These are phyloP conservation scores for Tiliacea aurago DNA, from an alignment of 2,888 invertebrate species.

Conservation along the genomic window DNA sequence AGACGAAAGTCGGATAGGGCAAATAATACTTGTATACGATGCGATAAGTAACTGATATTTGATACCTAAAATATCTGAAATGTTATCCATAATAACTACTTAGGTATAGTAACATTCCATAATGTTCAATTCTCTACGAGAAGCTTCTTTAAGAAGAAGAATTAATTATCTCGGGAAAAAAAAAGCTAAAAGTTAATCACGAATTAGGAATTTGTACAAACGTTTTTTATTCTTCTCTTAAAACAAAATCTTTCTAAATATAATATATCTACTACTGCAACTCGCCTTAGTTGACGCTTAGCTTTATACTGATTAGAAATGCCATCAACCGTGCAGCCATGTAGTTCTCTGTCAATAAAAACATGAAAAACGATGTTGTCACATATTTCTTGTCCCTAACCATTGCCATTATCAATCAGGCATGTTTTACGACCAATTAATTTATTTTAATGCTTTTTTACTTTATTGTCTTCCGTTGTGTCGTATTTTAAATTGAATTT, in stretches of 20 bases:
- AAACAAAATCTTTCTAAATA: neutral
- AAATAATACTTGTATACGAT: neutral
- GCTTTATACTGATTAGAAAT: slow-evolving; percentile 44
- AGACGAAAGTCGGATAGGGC: neutral
- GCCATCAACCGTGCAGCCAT: slow-evolving; percentile 39
- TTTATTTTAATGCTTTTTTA: slow-evolving; percentile 49
- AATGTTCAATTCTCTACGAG: neutral
- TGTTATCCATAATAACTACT: neutral
- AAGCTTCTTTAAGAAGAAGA: neutral
- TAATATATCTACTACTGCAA: neutral
- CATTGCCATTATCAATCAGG: slow-evolving; percentile 53
- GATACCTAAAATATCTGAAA: neutral
- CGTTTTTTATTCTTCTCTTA: neutral
- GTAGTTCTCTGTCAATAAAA: slow-evolving; percentile 42
- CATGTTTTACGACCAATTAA: slow-evolving; percentile 64
- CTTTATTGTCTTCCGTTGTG: slow-evolving; percentile 52
- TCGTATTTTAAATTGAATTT: slow-evolving; percentile 51
- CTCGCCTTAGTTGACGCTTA: slow-evolving; percentile 24
- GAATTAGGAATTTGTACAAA: neutral
- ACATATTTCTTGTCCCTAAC: slow-evolving; percentile 57
- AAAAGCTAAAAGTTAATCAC: neutral
- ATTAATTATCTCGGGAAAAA: neutral
- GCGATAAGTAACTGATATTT: neutral
- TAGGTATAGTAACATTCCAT: neutral
- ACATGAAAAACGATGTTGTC: slow-evolving; percentile 57